Evolutionary conservation across 1,140 invertebrate genomes (phyloP).

Genomic region (Neodiprion lecontei): DNA sequence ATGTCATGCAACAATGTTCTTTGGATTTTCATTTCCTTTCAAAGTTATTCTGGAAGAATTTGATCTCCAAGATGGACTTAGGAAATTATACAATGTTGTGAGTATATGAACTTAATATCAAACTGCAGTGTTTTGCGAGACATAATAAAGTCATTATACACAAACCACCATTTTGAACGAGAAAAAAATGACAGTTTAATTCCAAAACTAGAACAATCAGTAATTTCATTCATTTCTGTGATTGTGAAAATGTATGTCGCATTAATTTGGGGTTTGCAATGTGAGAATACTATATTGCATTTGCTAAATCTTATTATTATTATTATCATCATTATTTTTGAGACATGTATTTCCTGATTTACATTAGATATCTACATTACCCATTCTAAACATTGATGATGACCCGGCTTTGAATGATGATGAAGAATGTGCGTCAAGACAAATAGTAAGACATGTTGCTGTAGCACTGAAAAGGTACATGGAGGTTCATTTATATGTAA

Average conservation of each 20-base stretch:
- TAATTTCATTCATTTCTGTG: no score
- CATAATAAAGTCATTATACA: background rate
- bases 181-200: no score
- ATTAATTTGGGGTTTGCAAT: no score
- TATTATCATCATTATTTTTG: constrained; percentile 19
- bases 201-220: no score
- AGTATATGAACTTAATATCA: constrained; percentile 39
- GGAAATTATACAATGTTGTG: constrained; percentile 93
- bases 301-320: constrained; percentile 21
- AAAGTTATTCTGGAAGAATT: constrained; percentile 91
- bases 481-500: constrained; percentile 87
- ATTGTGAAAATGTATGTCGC: no score
- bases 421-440: constrained; percentile 90
- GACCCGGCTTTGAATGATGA: constrained; percentile 83
- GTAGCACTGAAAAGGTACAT: constrained; percentile 90
- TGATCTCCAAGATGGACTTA: constrained; percentile 88
- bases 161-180: no score
- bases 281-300: background rate
- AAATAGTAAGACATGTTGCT: constrained; percentile 92
- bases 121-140: background rate
- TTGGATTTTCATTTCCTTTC: constrained; percentile 92
- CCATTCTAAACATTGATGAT: constrained; percentile 77
- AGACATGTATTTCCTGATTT: constrained; percentile 24
- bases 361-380: constrained; percentile 80
- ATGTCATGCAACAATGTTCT: constrained; percentile 98